phyloP scores from a whole-genome alignment of 2,888 invertebrate genomes.

The Dasypolia templi region DNA sequence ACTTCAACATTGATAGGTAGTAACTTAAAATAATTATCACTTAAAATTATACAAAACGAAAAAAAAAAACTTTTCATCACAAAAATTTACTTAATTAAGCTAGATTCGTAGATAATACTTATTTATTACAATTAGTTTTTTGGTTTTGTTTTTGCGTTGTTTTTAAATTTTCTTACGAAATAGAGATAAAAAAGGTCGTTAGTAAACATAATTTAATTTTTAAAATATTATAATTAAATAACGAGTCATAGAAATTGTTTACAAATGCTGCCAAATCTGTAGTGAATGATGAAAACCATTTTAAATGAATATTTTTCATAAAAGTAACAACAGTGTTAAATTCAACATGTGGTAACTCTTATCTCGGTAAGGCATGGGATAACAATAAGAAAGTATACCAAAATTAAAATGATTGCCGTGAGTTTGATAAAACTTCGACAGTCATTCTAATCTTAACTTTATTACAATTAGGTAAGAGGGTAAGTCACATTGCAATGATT shows the following conservation, averaged over 20 bases:
- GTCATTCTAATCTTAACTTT: not conserved
- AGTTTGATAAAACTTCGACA: not conserved
- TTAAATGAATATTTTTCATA: conserved; percentile 5
- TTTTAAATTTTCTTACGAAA: conserved; percentile 15
- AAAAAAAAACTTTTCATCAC: conserved; percentile 56
- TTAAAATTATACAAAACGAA: conserved; percentile 37
- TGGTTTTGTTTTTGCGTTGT: conserved; percentile 59
- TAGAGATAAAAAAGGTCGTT: conserved; percentile 13
- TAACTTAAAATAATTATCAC: conserved; percentile 27
- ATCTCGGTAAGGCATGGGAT: not conserved
- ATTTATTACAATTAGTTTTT: conserved; percentile 58
- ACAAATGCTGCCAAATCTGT: conserved; percentile 39
- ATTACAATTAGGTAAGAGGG: not conserved
- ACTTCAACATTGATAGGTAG: conserved; percentile 34
- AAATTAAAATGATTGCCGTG: not conserved
- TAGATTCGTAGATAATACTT: conserved; percentile 64
- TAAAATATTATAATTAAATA: not conserved
- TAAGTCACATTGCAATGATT: not conserved
- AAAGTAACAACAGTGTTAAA: not conserved
- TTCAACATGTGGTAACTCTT: no score
- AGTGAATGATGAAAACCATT: not conserved
- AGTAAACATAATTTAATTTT: conserved; percentile 21
- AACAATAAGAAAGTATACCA: no score
- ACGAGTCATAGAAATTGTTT: not conserved
- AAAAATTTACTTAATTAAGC: conserved; percentile 56